Evolutionary conservation across 2,888 invertebrate species (phyloP).

Genomic region (Eledona agricola): DNA sequence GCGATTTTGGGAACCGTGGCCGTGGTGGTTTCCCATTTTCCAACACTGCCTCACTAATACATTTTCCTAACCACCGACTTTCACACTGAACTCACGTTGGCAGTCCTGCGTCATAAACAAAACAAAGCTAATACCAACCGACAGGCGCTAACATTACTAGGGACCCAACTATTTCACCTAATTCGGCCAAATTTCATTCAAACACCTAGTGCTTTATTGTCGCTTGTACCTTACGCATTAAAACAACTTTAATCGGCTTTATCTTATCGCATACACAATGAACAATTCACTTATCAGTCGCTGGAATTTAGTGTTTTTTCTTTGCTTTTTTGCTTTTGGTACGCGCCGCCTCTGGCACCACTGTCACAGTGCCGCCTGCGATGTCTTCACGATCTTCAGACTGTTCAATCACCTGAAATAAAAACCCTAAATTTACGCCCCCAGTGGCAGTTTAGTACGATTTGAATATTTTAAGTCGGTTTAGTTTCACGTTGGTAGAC

Average conservation of each 20-base stretch:
- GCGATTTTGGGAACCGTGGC: conserved; percentile 51
- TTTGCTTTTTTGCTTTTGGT: conserved; percentile 47
- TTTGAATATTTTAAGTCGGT: too few species aligned
- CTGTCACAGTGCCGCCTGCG: conserved; percentile 69
- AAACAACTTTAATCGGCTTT: not conserved
- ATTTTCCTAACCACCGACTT: conserved; percentile 15
- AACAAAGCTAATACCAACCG: conserved; percentile 16
- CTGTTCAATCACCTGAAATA: conserved; percentile 62
- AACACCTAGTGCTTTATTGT: not conserved
- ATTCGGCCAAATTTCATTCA: too few species aligned
- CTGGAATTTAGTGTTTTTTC: conserved; percentile 38
- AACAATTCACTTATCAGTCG: conserved; percentile 3
- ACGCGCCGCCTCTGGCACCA: conserved; percentile 60
- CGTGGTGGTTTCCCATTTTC: conserved; percentile 60
- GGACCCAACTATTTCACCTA: too few species aligned
- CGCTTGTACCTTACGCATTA: not conserved
- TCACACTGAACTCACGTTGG: conserved; percentile 3
- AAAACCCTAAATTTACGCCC: too few species aligned
- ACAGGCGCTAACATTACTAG: conserved; percentile 7
- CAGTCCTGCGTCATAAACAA: conserved; percentile 14
- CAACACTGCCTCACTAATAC: conserved; percentile 7
- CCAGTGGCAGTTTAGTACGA: too few species aligned
- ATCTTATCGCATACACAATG: conserved; percentile 20
- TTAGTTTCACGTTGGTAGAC: too few species aligned
- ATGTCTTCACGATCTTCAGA: conserved; percentile 68